Evolutionary conservation across 2,113 vertebrate genomes (phyloP).

Genomic region (Rhynchomys soricoides): DNA sequence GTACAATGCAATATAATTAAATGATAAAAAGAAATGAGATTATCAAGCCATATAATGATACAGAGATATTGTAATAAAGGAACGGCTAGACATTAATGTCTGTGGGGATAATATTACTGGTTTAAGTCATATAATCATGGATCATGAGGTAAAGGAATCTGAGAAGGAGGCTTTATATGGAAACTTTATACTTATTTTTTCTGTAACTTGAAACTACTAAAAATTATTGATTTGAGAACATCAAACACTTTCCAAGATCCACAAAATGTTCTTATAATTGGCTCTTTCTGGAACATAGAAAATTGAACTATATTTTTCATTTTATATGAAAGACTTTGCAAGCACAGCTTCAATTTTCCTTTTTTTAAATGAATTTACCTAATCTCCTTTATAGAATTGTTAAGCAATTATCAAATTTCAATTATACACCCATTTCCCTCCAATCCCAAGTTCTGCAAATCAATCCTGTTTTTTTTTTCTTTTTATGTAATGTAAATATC

Average conservation of each 20-base stretch:
- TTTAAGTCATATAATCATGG: no score
- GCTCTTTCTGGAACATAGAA: neutral
- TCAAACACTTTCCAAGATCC: neutral
- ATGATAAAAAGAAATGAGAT: neutral
- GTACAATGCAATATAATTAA: neutral
- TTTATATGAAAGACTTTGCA: neutral
- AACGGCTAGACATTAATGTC: neutral
- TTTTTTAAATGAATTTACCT: neutral
- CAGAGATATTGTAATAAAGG: neutral
- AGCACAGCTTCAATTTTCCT: neutral
- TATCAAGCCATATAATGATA: neutral
- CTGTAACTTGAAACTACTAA: neutral
- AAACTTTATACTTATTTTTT: neutral
- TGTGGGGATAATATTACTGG: neutral
- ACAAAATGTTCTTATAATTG: conserved; percentile 9
- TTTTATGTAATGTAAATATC: neutral
- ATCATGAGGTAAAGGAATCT: neutral
- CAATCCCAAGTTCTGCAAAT: neutral
- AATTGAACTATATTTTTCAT: conserved; percentile 1
- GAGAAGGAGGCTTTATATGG: neutral
- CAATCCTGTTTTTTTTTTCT: neutral
- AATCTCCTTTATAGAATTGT: neutral
- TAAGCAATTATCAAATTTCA: neutral
- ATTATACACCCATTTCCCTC: neutral
- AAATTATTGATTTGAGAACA: neutral